These are phyloP conservation scores for Silurus aristotelis DNA, from an alignment of 2,797 vertebrate species.

Conservation along the genomic window DNA sequence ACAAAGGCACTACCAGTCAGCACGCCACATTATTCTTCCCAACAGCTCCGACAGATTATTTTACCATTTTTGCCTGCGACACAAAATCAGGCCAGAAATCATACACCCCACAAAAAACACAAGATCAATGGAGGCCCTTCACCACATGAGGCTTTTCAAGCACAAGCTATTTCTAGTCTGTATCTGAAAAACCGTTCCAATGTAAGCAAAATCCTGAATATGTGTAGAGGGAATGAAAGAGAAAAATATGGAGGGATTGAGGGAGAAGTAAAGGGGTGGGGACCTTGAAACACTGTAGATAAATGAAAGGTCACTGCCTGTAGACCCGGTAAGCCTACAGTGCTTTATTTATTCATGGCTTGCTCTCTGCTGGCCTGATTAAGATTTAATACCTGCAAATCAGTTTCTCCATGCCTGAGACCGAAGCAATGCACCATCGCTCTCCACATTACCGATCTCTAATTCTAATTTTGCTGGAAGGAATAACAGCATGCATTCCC, in stretches of 20 bases:
- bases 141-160: conserved; percentile 17
- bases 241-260: conserved; percentile 19
- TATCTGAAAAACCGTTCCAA: conserved; percentile 8
- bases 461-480: conserved; percentile 45
- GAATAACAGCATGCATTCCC: conserved; percentile 36
- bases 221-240: not conserved
- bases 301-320: conserved; percentile 65
- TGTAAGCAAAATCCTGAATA: conserved; percentile 28
- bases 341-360: conserved; percentile 62
- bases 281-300: conserved; percentile 66
- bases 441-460: conserved; percentile 52
- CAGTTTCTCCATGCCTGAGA: conserved; percentile 57
- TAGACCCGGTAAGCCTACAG: conserved; percentile 57
- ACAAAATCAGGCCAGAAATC: conserved; percentile 4
- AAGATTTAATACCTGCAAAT: conserved; percentile 63
- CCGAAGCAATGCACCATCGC: conserved; percentile 51
- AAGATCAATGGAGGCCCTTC: not conserved
- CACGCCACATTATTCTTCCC: not conserved
- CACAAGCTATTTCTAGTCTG: conserved; percentile 6
- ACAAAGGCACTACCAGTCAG: not conserved
- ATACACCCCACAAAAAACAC: not conserved
- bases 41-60: not conserved
- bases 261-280: conserved; percentile 11
- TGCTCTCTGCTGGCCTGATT: conserved; percentile 45
- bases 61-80: not conserved